phyloP scores from a whole-genome alignment of 2,113 vertebrate genomes.

The Misgurnus mizolepis region DNA sequence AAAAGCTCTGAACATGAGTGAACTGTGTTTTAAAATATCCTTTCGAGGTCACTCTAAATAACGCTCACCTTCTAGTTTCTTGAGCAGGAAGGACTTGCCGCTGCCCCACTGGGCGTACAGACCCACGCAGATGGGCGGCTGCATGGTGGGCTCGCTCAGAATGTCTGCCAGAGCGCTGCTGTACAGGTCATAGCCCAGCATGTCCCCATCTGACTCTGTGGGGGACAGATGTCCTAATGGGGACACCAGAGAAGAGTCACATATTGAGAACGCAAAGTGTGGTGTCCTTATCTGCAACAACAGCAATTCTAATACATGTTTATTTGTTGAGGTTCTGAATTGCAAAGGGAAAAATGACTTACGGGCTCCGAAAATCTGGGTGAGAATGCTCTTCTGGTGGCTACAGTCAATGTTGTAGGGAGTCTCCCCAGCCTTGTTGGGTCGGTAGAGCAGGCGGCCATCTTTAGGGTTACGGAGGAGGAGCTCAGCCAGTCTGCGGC shows the following conservation, averaged over 20 bases:
- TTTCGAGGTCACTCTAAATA: slow-evolving; percentile 31
- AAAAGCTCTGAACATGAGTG: background rate
- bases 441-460: slow-evolving; percentile 85
- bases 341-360: slow-evolving; percentile 54
- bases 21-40: slow-evolving; percentile 22
- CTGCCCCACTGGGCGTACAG: slow-evolving; percentile 98
- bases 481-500: slow-evolving; percentile 85
- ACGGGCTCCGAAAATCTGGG: slow-evolving; percentile 91
- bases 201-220: slow-evolving; percentile 90
- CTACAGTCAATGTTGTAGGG: slow-evolving; percentile 91
- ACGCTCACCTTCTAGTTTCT: slow-evolving; percentile 92
- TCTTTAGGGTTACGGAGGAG: slow-evolving; percentile 89
- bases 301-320: background rate
- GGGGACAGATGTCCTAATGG: slow-evolving; percentile 93
- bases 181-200: slow-evolving; percentile 97
- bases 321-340: background rate
- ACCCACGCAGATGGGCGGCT: slow-evolving; percentile 96
- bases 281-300: background rate
- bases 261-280: background rate
- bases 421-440: slow-evolving; percentile 88
- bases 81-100: slow-evolving; percentile 97
- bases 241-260: slow-evolving; percentile 1
- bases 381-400: slow-evolving; percentile 91
- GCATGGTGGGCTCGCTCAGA: slow-evolving; percentile 97
- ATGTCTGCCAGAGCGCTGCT: slow-evolving; percentile 96